Base-by-base conservation (phyloP, 2,888 invertebrate species). In the Ditylenchus weischeri region DNA sequence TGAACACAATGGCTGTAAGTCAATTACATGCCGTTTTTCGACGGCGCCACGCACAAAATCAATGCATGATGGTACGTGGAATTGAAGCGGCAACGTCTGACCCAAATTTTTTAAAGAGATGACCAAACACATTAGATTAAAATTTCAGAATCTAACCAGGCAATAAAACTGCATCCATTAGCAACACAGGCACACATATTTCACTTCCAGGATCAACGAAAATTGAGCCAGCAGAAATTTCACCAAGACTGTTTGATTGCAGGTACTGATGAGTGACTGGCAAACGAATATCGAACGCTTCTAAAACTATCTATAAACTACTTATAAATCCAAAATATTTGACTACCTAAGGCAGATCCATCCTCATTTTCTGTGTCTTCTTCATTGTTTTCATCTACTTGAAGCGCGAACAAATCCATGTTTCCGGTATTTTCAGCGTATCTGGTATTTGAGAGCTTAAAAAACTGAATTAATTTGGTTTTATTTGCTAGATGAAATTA, bases 41-140 rank as follows among this genome's bases (percentile, higher is more conserved):
- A 8, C 59, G 2, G 43, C 54, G n/a, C 59, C 54, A 11, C 48
- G 47, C 6, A 68, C 35, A 21, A 68, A 68, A 21, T 68, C 49
- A 19, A 66, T 21, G 50, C 60, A 35, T 38, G 65, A 11, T 29
- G 21, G 50, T 23, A 48, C 35, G 15, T 49, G 18, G 35, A 68
- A 48, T 49, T 66, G 64, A 5, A 68, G 48, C 15, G 68, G 68
- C 35, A 68, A 48, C 43, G 57, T 68, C 15, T 68, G 68, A 43
- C 43, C 43, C 8, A 43, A 43, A 29, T 29, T 29, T 29, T 5
- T 29, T 5, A 29, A 43, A 43, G 15, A 13, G 3, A 13, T 13
- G 43, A 15, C 43, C 11, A 43, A 13, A 43, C 7, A 43, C 8
- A 13, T 18, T n/a, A n/a, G n/a, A n/a, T 54, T 23, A 54, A 10